phyloP scores from a whole-genome alignment of 1,140 invertebrate genomes.

The Sarcophaga bullata region DNA sequence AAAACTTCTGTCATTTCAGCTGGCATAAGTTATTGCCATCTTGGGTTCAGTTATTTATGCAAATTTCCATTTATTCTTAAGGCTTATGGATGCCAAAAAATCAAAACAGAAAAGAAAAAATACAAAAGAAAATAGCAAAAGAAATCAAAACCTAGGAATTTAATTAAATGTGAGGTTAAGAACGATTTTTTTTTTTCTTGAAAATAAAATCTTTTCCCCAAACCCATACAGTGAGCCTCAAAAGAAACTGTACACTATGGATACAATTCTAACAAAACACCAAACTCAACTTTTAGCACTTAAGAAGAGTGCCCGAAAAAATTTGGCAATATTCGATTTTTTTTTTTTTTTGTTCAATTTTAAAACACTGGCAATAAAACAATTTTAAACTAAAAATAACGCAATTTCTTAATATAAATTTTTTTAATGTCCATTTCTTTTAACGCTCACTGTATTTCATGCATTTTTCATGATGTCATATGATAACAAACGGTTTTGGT shows the following conservation, averaged over 20 bases:
- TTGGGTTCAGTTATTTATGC: conserved; percentile 37
- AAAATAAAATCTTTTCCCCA: conserved; percentile 25
- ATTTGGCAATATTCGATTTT: not conserved
- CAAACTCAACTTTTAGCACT: too few relatives aligned
- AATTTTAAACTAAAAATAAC: too few relatives aligned
- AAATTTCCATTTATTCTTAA: not conserved
- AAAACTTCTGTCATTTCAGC: not conserved
- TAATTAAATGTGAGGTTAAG: conserved; percentile 17
- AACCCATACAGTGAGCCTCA: too few relatives aligned
- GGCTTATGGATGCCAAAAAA: not conserved
- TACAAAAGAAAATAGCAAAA: not conserved
- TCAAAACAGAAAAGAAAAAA: not conserved
- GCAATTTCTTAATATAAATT: not conserved
- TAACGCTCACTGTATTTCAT: too few relatives aligned
- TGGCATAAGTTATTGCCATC: conserved; percentile 39
- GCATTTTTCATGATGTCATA: too few relatives aligned
- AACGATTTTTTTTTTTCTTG: not conserved
- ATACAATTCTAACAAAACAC: too few relatives aligned
- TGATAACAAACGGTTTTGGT: too few relatives aligned
- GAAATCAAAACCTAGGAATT: conserved; percentile 28
- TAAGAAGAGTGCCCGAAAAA: not conserved
- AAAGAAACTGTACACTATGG: conserved; percentile 25
- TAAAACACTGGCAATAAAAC: too few relatives aligned
- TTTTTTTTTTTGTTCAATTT: not conserved
- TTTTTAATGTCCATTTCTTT: too few relatives aligned